A percentile compares a stretch with the other conserved stretches of the same genome.
Conservation (phyloP, 37 sponge, comb jelly and placozoan genomes). For the Beroe ovata region DNA sequence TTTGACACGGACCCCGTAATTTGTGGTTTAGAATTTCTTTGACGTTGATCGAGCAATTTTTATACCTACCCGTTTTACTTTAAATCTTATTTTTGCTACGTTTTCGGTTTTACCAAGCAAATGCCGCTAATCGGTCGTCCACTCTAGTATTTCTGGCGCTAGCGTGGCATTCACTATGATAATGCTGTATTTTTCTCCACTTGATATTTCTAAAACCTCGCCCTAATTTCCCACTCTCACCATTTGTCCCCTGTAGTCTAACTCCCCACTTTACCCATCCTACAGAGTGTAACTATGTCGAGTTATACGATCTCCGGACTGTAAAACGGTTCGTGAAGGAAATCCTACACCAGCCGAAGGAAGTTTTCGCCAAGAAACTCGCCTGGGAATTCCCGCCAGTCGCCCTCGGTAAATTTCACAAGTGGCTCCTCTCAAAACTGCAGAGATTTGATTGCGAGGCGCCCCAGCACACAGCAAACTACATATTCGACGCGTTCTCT, state of each 20-base stretch:
- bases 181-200: too few species aligned
- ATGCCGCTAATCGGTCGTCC: too few species aligned
- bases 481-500: slow-evolving; percentile 58
- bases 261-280: not conserved
- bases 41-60: not conserved
- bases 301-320: slow-evolving; percentile 45
- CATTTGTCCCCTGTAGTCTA: not conserved
- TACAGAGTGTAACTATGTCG: slow-evolving; percentile 26
- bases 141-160: too few species aligned
- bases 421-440: slow-evolving; percentile 44
- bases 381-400: slow-evolving; percentile 57
- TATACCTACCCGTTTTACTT: not conserved
- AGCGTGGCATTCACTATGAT: too few species aligned
- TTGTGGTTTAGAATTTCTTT: not conserved
- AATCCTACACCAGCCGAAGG: slow-evolving; percentile 40
- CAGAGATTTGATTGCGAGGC: slow-evolving; percentile 43
- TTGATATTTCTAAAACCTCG: too few species aligned
- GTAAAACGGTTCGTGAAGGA: slow-evolving; percentile 53
- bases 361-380: slow-evolving; percentile 60
- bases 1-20: not conserved
- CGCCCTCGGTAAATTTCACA: slow-evolving; percentile 54
- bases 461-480: slow-evolving; percentile 9
- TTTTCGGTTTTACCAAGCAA: not conserved
- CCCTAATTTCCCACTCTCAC: too few species aligned
- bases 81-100: not conserved